These are phyloP conservation scores for Odontomyia ornata DNA, from an alignment of 2,888 invertebrate genomes.

Conservation along the genomic window DNA sequence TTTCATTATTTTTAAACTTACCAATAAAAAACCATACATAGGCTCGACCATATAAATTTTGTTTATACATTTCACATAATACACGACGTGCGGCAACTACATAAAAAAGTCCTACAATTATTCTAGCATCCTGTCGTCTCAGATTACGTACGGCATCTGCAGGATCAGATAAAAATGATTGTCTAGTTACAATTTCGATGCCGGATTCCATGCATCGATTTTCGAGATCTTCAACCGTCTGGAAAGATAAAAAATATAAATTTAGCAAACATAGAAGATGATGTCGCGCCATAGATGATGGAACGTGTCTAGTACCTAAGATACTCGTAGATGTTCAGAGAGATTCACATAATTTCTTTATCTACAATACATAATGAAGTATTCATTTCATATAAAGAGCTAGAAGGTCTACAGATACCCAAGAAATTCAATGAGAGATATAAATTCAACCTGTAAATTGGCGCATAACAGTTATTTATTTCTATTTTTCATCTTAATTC, in stretches of 20 bases:
- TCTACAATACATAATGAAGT: too few relatives aligned
- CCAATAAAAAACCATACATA: slow-evolving; percentile 99
- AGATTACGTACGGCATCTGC: slow-evolving; percentile 95
- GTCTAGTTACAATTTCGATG: slow-evolving; percentile 95
- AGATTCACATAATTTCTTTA: too few relatives aligned
- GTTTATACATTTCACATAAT: slow-evolving; percentile 95
- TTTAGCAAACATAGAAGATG: too few relatives aligned
- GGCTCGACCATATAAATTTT: slow-evolving; percentile 90
- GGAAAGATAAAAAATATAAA: slow-evolving; percentile 57
- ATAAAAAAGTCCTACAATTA: slow-evolving; percentile 98
- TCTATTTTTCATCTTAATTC: too few relatives aligned
- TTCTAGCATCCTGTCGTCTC: slow-evolving; percentile 93
- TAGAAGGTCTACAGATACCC: too few relatives aligned
- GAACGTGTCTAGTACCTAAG: too few relatives aligned
- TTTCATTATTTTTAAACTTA: slow-evolving; percentile 61
- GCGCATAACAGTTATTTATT: too few relatives aligned
- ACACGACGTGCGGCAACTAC: slow-evolving; percentile 96
- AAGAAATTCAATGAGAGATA: too few relatives aligned
- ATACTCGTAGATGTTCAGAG: too few relatives aligned
- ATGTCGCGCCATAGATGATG: too few relatives aligned
- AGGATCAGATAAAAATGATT: slow-evolving; percentile 97
- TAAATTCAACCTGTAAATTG: too few relatives aligned
- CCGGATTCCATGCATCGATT: slow-evolving; percentile 89
- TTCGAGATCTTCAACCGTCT: slow-evolving; percentile 98
- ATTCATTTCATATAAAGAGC: too few relatives aligned